Percentiles rank a stretch among this genome's conserved stretches.
Evolutionary conservation across 2,113 vertebrate genomes (phyloP).

Genomic region (Leptobrachium leishanense): DNA sequence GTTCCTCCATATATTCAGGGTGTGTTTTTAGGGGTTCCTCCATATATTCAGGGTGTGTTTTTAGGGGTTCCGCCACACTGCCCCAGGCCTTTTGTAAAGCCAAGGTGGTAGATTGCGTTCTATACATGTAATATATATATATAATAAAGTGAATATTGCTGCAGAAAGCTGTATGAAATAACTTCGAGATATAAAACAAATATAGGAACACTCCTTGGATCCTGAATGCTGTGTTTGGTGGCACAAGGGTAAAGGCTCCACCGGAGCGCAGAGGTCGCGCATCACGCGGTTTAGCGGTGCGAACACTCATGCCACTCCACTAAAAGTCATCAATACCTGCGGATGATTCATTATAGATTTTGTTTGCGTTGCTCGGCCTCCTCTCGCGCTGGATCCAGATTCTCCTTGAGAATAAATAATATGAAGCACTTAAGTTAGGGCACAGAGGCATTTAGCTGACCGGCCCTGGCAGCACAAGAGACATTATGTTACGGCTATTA

Average conservation of each 20-base stretch:
- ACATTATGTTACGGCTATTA: slow-evolving; percentile 47
- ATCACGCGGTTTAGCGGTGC: slow-evolving; percentile 1
- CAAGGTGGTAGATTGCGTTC: no score
- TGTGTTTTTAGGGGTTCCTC: no score
- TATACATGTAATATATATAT: no score
- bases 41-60: no score
- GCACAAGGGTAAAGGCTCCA: background rate
- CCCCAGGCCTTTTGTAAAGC: no score
- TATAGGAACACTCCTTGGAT: background rate
- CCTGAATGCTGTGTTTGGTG: background rate
- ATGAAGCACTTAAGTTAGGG: slow-evolving; percentile 38
- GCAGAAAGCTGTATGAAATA: background rate
- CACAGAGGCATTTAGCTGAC: slow-evolving; percentile 44
- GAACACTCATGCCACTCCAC: slow-evolving; percentile 23
- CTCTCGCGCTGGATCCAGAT: background rate
- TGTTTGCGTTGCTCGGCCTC: slow-evolving; percentile 19
- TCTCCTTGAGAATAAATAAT: slow-evolving; percentile 46
- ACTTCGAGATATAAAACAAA: background rate
- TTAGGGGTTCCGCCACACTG: no score
- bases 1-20: no score
- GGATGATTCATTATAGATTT: slow-evolving; percentile 41
- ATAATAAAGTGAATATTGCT: background rate
- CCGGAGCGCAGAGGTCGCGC: slow-evolving; percentile 11
- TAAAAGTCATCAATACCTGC: slow-evolving; percentile 38
- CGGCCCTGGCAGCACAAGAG: slow-evolving; percentile 26